Evolutionary conservation across 2,797 vertebrate genomes (phyloP).

Genomic region (Pipistrellus pygmaeus): DNA sequence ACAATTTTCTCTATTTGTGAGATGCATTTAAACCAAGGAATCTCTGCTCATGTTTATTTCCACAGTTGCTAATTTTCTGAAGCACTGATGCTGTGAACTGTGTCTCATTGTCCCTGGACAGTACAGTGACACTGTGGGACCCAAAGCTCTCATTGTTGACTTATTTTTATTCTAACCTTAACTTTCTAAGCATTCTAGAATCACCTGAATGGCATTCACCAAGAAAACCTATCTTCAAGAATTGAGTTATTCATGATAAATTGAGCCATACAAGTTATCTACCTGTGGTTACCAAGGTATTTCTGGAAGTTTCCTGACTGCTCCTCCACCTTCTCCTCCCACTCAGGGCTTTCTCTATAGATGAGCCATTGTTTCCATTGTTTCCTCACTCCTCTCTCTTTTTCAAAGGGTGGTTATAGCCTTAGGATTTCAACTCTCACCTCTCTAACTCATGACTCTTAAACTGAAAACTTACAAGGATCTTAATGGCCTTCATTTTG

Average conservation of each 20-base stretch:
- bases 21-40: background rate
- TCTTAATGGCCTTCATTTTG: background rate
- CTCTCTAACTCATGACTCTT: background rate
- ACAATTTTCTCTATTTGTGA: background rate
- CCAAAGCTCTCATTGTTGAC: background rate
- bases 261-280: background rate
- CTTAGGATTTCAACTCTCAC: background rate
- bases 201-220: background rate
- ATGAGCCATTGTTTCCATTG: background rate
- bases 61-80: background rate
- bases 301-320: background rate
- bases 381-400: background rate
- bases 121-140: background rate
- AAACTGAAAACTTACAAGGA: background rate
- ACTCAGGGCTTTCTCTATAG: background rate
- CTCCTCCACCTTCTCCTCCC: too few species aligned
- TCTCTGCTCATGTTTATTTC: background rate
- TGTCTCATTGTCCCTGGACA: accelerated
- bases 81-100: background rate
- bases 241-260: background rate
- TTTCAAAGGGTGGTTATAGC: background rate
- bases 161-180: background rate
- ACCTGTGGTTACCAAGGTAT: accelerated
- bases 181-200: background rate
- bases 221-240: background rate